Percentiles rank a stretch among this genome's conserved stretches.
These are phyloP conservation scores for Nesoenas mayeri DNA, from an alignment of 2,113 vertebrate genomes.

Conservation along the genomic window DNA sequence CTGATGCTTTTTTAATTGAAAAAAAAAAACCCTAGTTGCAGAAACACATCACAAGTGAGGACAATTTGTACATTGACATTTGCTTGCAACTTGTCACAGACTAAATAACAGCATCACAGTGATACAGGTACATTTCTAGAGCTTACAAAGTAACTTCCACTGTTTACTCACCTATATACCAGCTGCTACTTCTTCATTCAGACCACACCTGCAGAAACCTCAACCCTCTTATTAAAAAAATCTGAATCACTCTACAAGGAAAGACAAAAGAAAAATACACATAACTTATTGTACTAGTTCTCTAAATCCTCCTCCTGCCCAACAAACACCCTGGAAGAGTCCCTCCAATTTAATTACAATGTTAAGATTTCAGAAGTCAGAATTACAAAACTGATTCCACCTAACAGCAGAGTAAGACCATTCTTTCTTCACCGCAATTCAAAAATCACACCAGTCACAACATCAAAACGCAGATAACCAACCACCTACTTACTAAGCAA, in stretches of 20 bases:
- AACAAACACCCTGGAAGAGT: too few relatives aligned
- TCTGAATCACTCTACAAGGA: not conserved
- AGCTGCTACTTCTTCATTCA: not conserved
- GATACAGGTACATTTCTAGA: not conserved
- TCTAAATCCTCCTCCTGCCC: not conserved
- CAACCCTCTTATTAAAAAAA: not conserved
- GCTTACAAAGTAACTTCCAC: not conserved
- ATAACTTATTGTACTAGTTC: fast-evolving
- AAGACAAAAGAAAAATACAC: fast-evolving
- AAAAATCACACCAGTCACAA: not conserved
- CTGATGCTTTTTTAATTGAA: not conserved
- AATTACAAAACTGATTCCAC: not conserved
- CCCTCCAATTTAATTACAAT: not conserved
- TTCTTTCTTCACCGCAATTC: not conserved
- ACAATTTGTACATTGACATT: not conserved
- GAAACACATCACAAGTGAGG: not conserved
- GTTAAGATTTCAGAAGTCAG: not conserved
- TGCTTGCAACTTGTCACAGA: not conserved
- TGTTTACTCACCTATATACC: not conserved
- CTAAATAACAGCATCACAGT: not conserved
- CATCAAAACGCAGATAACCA: fast-evolving
- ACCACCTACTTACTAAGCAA: too few relatives aligned
- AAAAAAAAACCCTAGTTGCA: not conserved
- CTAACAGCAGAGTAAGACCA: fast-evolving
- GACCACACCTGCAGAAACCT: not conserved